Percentiles rank a stretch among this genome's conserved stretches.
These are phyloP conservation scores for Meloe dianella DNA, from an alignment of 2,888 invertebrate species.

Conservation along the genomic window DNA sequence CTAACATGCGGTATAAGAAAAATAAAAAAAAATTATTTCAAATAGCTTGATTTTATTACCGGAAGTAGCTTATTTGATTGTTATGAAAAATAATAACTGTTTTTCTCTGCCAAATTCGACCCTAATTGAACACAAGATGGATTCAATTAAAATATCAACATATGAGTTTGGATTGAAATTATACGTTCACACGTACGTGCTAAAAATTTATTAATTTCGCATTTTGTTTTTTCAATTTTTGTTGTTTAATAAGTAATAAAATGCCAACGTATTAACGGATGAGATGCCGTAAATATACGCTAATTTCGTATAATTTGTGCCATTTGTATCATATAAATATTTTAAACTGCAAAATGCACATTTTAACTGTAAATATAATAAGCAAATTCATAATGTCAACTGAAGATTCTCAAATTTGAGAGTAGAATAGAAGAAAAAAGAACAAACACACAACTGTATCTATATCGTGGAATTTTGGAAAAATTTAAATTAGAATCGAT, in stretches of 20 bases:
- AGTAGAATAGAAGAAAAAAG: too few relatives aligned
- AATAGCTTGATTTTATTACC: background rate
- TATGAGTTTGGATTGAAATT: background rate
- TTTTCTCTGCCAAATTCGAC: too few relatives aligned
- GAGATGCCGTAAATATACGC: slow-evolving; percentile 5
- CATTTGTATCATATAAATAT: background rate
- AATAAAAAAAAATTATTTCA: background rate
- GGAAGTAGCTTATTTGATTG: background rate
- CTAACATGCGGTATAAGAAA: background rate
- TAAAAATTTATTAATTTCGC: background rate
- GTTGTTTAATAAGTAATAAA: background rate
- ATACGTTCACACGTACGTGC: too few relatives aligned
- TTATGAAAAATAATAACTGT: background rate
- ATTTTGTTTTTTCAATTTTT: background rate
- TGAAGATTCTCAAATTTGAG: background rate
- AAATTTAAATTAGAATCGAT: background rate
- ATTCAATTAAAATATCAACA: background rate
- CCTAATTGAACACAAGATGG: background rate
- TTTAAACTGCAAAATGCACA: slow-evolving; percentile 10
- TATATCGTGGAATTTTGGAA: too few relatives aligned
- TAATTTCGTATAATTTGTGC: slow-evolving; percentile 5
- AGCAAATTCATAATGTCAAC: background rate
- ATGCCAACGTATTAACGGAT: background rate
- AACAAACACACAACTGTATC: too few relatives aligned
- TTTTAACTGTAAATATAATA: slow-evolving; percentile 3